A percentile compares a stretch with the other conserved stretches of the same genome.
Evolutionary conservation across 92 coral and sea anemone species (phyloP).

Genomic region (Parazoanthus darwini): DNA sequence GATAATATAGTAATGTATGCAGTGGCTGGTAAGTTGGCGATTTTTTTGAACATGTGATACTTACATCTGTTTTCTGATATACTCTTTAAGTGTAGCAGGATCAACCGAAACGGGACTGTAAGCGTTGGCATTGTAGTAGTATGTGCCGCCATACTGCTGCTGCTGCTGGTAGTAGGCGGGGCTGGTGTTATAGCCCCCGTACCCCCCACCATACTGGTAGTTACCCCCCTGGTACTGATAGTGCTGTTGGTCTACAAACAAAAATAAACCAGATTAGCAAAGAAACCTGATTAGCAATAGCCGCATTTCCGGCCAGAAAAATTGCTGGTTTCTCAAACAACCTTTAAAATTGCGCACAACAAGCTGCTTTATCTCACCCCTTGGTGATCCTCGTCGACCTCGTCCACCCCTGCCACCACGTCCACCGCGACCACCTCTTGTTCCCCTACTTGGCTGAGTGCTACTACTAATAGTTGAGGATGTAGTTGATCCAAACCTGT

Average conservation of each 20-base stretch:
- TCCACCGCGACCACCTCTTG: constrained; percentile 91
- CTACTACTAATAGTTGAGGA: constrained; percentile 54
- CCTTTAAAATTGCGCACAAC: neutral
- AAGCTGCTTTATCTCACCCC: constrained; percentile 58
- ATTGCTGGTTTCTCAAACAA: no score
- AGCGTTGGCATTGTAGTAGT: constrained; percentile 70
- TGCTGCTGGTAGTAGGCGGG: constrained; percentile 81
- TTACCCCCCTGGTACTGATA: constrained; percentile 71
- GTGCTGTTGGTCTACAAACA: constrained; percentile 64
- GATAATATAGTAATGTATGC: no score
- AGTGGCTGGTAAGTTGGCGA: neutral
- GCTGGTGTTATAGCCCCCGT: constrained; percentile 68
- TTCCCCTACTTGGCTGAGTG: constrained; percentile 73
- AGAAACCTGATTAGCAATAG: no score
- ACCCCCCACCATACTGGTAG: constrained; percentile 72
- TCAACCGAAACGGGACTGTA: constrained; percentile 65
- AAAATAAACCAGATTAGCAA: neutral
- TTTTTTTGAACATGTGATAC: constrained; percentile 3
- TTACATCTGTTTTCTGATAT: constrained; percentile 93
- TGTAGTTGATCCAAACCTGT: constrained; percentile 70
- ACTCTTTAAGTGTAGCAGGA: constrained; percentile 71
- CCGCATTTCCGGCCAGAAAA: neutral
- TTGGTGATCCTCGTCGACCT: constrained; percentile 83
- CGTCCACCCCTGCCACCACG: constrained; percentile 96
- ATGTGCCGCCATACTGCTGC: constrained; percentile 71